These are phyloP conservation scores for Tachystola acroxantha DNA, from an alignment of 2,888 invertebrate genomes.

Conservation along the genomic window DNA sequence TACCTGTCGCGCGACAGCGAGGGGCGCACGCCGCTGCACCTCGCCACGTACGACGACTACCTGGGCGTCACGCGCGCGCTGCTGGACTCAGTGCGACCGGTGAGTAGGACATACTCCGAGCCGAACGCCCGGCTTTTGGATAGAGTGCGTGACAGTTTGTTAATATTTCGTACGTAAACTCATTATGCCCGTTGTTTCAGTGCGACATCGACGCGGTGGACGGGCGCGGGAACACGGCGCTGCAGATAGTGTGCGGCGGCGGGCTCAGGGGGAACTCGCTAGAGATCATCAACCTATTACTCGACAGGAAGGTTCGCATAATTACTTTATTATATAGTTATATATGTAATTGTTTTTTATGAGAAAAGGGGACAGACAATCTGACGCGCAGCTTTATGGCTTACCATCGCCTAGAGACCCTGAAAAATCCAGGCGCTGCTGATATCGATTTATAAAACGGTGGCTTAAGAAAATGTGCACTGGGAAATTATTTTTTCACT, in stretches of 20 bases:
- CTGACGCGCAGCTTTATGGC: no score
- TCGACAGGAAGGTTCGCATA: constrained; percentile 68
- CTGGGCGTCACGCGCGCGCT: constrained; percentile 28
- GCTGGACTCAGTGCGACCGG: constrained; percentile 15
- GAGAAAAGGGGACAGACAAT: no score
- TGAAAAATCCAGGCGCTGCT: no score
- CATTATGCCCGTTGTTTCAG: constrained; percentile 30
- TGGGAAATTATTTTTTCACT: no score
- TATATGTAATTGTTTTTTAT: no score
- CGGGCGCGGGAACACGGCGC: constrained; percentile 79
- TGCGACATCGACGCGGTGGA: constrained; percentile 70
- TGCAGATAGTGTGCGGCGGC: constrained; percentile 80
- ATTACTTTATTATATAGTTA: no score
- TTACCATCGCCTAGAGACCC: no score
- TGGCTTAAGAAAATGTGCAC: no score
- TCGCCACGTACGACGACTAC: constrained; percentile 50
- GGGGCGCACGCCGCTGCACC: constrained; percentile 55
- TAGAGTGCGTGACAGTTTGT: no score
- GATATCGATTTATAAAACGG: no score
- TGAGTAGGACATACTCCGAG: constrained; percentile 20
- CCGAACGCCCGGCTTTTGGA: constrained; percentile 19
- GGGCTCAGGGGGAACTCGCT: constrained; percentile 42
- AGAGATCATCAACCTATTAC: constrained; percentile 51
- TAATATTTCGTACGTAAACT: not conserved
- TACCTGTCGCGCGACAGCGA: constrained; percentile 32